Evolutionary conservation across 1,140 invertebrate species (phyloP).

Genomic region (Grapholita molesta): DNA sequence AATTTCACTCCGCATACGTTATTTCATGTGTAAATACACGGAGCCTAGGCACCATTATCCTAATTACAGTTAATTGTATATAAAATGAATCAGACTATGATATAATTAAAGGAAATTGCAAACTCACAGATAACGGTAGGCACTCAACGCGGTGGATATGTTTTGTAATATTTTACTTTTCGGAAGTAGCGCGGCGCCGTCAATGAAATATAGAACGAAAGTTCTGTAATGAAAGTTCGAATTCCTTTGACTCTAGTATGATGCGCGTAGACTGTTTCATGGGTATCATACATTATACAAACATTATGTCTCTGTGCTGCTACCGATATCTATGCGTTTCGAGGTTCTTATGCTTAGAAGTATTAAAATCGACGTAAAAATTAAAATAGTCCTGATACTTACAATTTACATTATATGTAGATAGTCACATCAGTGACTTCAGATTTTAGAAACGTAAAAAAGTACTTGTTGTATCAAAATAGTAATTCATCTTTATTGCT

Average conservation of each 20-base stretch:
- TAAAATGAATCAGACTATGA: not conserved
- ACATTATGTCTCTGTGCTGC: not conserved
- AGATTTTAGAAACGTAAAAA: not conserved
- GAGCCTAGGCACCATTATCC: not conserved
- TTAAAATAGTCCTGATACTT: not conserved
- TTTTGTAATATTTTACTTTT: no score
- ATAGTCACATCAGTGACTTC: not conserved
- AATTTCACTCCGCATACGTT: no score
- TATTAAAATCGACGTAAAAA: not conserved
- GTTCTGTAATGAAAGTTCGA: no score
- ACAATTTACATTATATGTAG: not conserved
- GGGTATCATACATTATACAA: not conserved
- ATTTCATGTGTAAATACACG: not conserved
- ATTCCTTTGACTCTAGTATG: no score
- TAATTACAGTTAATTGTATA: slow-evolving; percentile 11
- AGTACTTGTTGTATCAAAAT: not conserved
- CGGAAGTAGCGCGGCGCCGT: no score
- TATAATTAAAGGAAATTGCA: not conserved
- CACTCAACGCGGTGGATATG: no score
- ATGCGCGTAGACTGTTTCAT: no score
- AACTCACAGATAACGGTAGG: not conserved
- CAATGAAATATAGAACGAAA: no score
- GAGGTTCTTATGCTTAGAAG: not conserved
- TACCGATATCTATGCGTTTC: not conserved
- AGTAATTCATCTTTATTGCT: not conserved